Evolutionary conservation across 1,140 invertebrate genomes (phyloP), one percentile per base, ranked within the genome.

Genomic region (Drosophila pachea): DNA sequence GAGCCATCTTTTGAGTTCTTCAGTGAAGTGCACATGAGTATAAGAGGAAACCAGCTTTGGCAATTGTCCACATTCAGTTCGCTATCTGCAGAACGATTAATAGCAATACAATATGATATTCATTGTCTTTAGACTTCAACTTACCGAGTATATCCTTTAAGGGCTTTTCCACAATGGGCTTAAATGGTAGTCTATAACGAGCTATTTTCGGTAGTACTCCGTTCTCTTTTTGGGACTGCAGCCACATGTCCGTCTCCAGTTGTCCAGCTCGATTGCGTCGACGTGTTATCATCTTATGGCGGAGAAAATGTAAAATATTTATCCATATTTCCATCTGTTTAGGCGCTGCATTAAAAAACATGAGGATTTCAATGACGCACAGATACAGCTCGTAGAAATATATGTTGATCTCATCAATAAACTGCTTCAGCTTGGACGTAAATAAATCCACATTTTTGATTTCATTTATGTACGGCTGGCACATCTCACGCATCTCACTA

Each of bases 351-450:
- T 82, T 71, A 5, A 87, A 82, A 52, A 77, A 77, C 52, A 73
- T 74, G 0, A 89, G 63, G 7, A 89, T 78, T 61, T 89, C 83
- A 12, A 89, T 79, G 4, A 89, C 81, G 47, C 83, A 89, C 38
- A 89, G 69, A 53, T 88, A 89, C 12, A 89, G 49, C 43, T 89
- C 89, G 58, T 89, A 89, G 32, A 89, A 89, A 47, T 89, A 89
- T 0, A 84, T 77, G 63, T 89, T 89, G n/a, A 89, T 89, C 88
- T 86, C 84, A 7, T 81, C 73, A 12, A 89, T 78, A 22, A 86
- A 83, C 31, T 76, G 70, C 29, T 84, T 73, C 7, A 89, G 49
- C 36, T 87, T 78, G 5, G 74, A 43, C 2, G 73, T 76, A 7
- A 89, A 75, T 0, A 81, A 47, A 42, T 88, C 78, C 1, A 74